These are phyloP conservation scores for Micronycteris hirsuta DNA, from an alignment of 2,113 vertebrate genomes.

Conservation along the genomic window DNA sequence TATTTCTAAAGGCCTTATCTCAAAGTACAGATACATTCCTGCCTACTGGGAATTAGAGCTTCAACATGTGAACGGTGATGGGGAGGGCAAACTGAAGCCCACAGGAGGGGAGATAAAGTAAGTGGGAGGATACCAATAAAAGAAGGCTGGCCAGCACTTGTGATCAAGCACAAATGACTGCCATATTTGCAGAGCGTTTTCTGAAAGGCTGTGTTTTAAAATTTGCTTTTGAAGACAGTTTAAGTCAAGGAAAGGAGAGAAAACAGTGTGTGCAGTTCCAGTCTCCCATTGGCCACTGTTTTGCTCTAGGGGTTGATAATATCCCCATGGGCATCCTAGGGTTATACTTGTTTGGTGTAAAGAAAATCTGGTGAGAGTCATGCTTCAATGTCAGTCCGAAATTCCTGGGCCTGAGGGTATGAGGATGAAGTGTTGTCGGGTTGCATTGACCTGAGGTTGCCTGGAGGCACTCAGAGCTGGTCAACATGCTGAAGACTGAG, in stretches of 20 bases:
- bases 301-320: neutral
- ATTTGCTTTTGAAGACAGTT: neutral
- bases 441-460: neutral
- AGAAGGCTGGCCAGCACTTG: neutral
- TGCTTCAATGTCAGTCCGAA: neutral
- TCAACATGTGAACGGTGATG: neutral
- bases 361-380: neutral
- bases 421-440: neutral
- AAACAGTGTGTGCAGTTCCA: fast-evolving
- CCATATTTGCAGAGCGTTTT: neutral
- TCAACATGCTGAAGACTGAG: no score
- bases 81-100: neutral
- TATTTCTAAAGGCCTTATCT: neutral
- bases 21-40: neutral
- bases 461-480: neutral
- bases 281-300: neutral
- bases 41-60: neutral
- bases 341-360: neutral
- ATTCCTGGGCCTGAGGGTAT: neutral
- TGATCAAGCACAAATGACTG: neutral
- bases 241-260: neutral
- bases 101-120: neutral
- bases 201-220: neutral
- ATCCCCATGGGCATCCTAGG: neutral
- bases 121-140: neutral